Evolutionary conservation across 2,113 vertebrate genomes (phyloP), one percentile per base, ranked within the genome.

Genomic region (Athene cunicularia): DNA sequence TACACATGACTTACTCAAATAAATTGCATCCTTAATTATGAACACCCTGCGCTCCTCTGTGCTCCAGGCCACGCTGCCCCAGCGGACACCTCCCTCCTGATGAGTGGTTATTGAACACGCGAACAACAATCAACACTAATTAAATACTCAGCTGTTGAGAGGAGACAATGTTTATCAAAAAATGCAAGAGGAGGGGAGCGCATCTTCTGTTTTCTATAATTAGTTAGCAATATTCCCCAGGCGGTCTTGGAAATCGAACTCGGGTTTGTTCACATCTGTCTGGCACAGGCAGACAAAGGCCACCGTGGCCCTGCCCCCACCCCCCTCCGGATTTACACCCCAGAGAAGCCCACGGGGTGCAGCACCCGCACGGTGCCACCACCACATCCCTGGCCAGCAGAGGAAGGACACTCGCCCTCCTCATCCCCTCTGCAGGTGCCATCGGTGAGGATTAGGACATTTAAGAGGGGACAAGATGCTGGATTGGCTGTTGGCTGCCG

Each of bases 101-200:
- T 98, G 99, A 99, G 99, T 97, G 98, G 97, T 98, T 99, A 99
- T 99, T 98, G 99, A 99, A 99, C 98, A 98, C 63, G 95, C 95
- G 95, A 98, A 98, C 98, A 98, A 99, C 99, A 99, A 99, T 99
- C 99, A 98, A 98, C 98, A 98, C 98, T 99, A 99, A 99, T 99
- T 99, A 99, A 99, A 99, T 98, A 98, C 98, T 98, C 97, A 98
- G 98, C 98, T 98, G 98, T 98, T 98, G 98, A 99, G 98, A 98
- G 98, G 98, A 98, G 98, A 98, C 98, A 98, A 97, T 98, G 97
- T 98, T 98, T 98, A 98, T 99, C 97, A 98, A 98, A 96, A 96
- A 98, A 96, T 88, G 97, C 98, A 96, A 96, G 97, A 96, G 95
- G 94, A 96, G 96, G 94, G 93, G 93, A 96, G 81, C 19, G 74